Evolutionary conservation across 2,888 invertebrate genomes (phyloP).

Genomic region (Heliconius erato): DNA sequence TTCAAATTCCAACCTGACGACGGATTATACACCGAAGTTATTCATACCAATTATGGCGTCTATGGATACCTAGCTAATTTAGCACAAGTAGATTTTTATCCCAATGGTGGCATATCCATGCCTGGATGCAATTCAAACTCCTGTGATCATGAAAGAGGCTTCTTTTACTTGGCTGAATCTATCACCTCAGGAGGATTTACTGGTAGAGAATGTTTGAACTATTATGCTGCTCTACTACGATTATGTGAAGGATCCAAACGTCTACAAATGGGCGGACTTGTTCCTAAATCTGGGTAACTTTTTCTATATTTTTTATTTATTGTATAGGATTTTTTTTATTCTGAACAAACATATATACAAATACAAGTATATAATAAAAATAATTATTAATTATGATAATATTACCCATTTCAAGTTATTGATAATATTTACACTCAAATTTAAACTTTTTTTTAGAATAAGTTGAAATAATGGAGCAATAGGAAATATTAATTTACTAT

Average conservation of each 20-base stretch:
- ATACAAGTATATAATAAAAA: too few relatives aligned
- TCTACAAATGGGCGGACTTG: constrained; percentile 70
- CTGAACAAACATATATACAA: too few relatives aligned
- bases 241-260: constrained; percentile 62
- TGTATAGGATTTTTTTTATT: background rate
- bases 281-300: constrained; percentile 68
- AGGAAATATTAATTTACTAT: too few relatives aligned
- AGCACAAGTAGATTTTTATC: constrained; percentile 72
- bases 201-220: constrained; percentile 67
- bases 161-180: constrained; percentile 71
- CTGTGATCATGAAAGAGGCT: constrained; percentile 69
- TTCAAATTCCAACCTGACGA: constrained; percentile 66
- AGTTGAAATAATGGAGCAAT: too few relatives aligned
- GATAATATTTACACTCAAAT: too few relatives aligned
- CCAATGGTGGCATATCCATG: constrained; percentile 72
- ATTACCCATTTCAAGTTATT: too few relatives aligned
- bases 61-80: constrained; percentile 66
- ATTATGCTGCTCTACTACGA: constrained; percentile 64
- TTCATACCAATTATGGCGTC: constrained; percentile 71
- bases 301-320: constrained; percentile 38
- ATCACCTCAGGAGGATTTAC: constrained; percentile 65
- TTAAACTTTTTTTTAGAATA: too few relatives aligned
- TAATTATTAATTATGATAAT: too few relatives aligned
- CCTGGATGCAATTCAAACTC: constrained; percentile 69
- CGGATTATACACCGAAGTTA: constrained; percentile 71